These are phyloP conservation scores for Oxygymnocypris stewartii DNA, from an alignment of 2,113 vertebrate genomes.

Conservation along the genomic window DNA sequence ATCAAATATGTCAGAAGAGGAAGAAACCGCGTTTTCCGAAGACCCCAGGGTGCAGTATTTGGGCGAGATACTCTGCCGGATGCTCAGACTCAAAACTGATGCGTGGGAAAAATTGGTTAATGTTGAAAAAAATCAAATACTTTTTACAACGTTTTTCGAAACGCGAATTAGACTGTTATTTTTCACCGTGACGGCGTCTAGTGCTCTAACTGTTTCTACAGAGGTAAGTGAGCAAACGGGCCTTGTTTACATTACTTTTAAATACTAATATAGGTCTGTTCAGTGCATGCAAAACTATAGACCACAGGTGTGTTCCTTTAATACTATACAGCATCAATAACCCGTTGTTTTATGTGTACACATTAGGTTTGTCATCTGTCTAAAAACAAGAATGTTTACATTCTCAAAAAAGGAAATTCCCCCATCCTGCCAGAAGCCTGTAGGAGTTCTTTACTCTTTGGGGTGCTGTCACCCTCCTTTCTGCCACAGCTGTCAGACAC, in stretches of 20 bases:
- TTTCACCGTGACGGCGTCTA: slow-evolving; percentile 59
- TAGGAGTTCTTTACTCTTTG: slow-evolving; percentile 63
- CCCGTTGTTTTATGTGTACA: slow-evolving; percentile 32
- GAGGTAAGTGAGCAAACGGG: slow-evolving; percentile 69
- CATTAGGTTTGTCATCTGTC: slow-evolving; percentile 45
- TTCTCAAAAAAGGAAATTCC: slow-evolving; percentile 66
- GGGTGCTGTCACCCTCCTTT: slow-evolving; percentile 60
- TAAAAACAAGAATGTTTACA: slow-evolving; percentile 62
- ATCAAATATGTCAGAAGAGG: slow-evolving; percentile 70
- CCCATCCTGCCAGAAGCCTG: slow-evolving; percentile 65
- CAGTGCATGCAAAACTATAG: neutral
- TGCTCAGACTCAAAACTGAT: slow-evolving; percentile 67
- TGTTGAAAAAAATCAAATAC: slow-evolving; percentile 60
- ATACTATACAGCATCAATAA: neutral
- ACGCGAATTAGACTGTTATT: slow-evolving; percentile 59
- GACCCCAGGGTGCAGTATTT: slow-evolving; percentile 78
- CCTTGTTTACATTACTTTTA: neutral
- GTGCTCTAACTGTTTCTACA: slow-evolving; percentile 59
- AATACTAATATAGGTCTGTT: neutral
- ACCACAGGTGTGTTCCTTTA: neutral
- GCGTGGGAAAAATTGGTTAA: slow-evolving; percentile 68
- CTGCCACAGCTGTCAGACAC: slow-evolving; percentile 63
- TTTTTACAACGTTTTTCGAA: slow-evolving; percentile 76
- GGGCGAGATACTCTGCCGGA: slow-evolving; percentile 64
- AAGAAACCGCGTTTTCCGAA: slow-evolving; percentile 68